Base-by-base conservation (phyloP, 1,140 invertebrate genomes). In the Calliphora vicina region DNA sequence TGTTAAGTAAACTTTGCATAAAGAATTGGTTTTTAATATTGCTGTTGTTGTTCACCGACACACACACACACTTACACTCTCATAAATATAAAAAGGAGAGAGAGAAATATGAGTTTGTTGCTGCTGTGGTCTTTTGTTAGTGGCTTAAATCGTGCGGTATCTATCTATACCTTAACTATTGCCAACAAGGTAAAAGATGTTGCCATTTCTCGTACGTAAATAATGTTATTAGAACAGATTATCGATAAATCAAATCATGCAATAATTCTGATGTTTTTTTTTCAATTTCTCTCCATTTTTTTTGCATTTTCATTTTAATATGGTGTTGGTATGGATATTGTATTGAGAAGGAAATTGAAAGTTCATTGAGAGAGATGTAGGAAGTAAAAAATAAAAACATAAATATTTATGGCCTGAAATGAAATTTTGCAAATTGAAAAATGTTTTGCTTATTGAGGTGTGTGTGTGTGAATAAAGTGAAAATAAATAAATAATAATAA, bases 1-100 rank as follows among this genome's bases (percentile, higher is more conserved):
- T 67, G 61, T 67, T 67, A 67, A 25, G 61, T 67, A 67, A 67
- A 67, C 3, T 67, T 67, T 67, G 61, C 61, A 67, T 67, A 67
- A 67, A 67, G 61, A 25, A 20, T 67, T 67, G 61, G 20, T 67
- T 67, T 23, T 67, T 67, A 25, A 9, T 67, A 25, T 67, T 20
- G 23, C 9, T 67, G 20, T 8, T 67, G 57, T 23, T 61, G 50
- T 6, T 43, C 12, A 12, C 42, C 12, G 42, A 6, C n/a, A n/a
- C n/a, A n/a, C n/a, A n/a, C n/a, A 29, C 35, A 35, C 5, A 35
- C 6, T 8, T 6, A 35, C 35, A 2, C 35, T 2, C 35, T 8
- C 35, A 35, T 35, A 35, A 35, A 5, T 35, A 10, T 5, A 10
- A 6, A 35, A 10, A 35, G 35, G 6, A 35, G 35, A 2, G 10